Percentiles rank a stretch among this genome's conserved stretches.
Evolutionary conservation across 2,888 invertebrate species (phyloP).

Genomic region (Archips crataeganus): DNA sequence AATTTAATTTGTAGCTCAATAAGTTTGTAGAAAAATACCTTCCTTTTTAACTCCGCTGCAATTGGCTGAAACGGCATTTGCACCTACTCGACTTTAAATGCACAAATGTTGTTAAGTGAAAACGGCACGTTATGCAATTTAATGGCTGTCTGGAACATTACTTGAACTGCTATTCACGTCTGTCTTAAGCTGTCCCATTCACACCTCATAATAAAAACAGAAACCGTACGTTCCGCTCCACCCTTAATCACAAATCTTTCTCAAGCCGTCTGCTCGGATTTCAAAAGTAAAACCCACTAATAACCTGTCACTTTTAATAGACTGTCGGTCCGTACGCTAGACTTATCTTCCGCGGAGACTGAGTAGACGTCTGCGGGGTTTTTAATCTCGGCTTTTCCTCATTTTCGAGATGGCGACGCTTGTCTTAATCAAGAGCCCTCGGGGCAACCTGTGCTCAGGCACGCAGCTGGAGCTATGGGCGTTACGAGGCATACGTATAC

Average conservation of each 20-base stretch:
- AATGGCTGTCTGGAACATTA: background rate
- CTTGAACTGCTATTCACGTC: slow-evolving; percentile 8
- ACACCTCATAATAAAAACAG: slow-evolving; percentile 26
- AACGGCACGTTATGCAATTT: background rate
- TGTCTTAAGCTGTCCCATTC: background rate
- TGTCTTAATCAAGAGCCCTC: slow-evolving; percentile 59
- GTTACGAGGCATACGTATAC: slow-evolving; percentile 6
- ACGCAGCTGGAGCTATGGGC: slow-evolving; percentile 32
- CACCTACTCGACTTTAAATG: background rate
- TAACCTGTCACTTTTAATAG: slow-evolving; percentile 44
- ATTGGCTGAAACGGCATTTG: background rate
- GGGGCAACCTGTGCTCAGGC: slow-evolving; percentile 46
- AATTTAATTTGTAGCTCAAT: background rate
- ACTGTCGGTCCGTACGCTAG: slow-evolving; percentile 35
- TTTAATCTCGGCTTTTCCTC: slow-evolving; percentile 66
- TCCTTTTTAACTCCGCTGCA: background rate
- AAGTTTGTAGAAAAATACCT: background rate
- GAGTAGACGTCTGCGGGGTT: slow-evolving; percentile 46
- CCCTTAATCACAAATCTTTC: slow-evolving; percentile 27
- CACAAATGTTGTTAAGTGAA: background rate
- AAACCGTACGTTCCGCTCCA: slow-evolving; percentile 3
- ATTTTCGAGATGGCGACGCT: slow-evolving; percentile 55
- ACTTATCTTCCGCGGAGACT: slow-evolving; percentile 39
- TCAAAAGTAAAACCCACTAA: slow-evolving; percentile 34
- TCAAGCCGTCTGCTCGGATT: slow-evolving; percentile 21